Conservation (phyloP, 2,113 vertebrate species). For the Tapirus terrestris region DNA sequence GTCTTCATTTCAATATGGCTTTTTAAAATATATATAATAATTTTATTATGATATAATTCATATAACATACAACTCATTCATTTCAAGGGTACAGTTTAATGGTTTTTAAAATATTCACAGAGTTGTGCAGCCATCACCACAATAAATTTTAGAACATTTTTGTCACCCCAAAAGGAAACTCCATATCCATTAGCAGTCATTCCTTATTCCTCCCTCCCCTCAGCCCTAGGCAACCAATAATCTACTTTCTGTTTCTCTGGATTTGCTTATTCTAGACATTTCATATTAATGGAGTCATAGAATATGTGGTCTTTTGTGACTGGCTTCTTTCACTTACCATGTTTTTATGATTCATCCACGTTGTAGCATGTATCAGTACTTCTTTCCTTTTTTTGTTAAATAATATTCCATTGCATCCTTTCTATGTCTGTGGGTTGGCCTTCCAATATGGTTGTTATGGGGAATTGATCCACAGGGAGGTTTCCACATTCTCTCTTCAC, state of each 20-base stretch:
- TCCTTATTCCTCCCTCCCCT: not conserved
- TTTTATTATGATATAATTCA: not conserved
- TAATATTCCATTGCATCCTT: not conserved
- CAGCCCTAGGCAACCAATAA: not conserved
- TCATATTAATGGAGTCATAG: not conserved
- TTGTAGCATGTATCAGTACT: not conserved
- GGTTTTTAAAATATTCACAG: not conserved
- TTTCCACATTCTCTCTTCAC: not conserved
- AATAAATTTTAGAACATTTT: constrained; percentile 23
- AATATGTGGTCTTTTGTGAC: not conserved
- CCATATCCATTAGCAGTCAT: not conserved
- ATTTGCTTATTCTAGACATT: not conserved
- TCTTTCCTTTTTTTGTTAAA: not conserved
- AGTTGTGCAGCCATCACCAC: not conserved
- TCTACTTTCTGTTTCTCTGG: not conserved
- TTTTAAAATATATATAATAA: not conserved
- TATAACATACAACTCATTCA: not conserved
- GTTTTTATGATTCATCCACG: not conserved
- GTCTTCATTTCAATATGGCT: not conserved
- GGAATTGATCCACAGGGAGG: not conserved
- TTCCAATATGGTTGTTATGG: not conserved
- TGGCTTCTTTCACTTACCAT: not conserved
- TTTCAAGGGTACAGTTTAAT: not conserved
- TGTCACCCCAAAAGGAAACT: not conserved
- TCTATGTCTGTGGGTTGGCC: not conserved